These are phyloP conservation scores for Syngnathoides biaculeatus DNA, from an alignment of 2,113 vertebrate species.

Conservation along the genomic window DNA sequence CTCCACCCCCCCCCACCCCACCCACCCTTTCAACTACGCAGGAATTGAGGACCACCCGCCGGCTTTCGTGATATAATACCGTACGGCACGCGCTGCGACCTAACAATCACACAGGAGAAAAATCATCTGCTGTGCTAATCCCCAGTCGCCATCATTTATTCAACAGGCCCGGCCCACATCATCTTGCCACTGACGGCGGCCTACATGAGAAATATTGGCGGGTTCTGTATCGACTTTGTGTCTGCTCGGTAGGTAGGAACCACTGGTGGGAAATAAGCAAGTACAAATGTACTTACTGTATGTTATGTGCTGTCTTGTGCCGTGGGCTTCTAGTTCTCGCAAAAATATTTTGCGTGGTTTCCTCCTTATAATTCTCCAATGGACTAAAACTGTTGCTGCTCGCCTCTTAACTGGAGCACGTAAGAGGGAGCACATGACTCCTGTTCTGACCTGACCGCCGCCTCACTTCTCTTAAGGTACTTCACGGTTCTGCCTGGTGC, in stretches of 20 bases:
- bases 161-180: slow-evolving; percentile 53
- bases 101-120: slow-evolving; percentile 34
- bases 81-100: slow-evolving; percentile 17
- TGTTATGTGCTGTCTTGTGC: too few species aligned
- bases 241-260: neutral
- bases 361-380: too few species aligned
- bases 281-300: too few species aligned
- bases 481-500: too few species aligned
- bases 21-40: neutral
- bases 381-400: too few species aligned
- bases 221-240: slow-evolving; percentile 62
- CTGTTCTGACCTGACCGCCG: too few species aligned
- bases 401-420: too few species aligned
- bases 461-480: too few species aligned
- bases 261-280: neutral
- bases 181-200: slow-evolving; percentile 50
- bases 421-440: too few species aligned
- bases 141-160: slow-evolving; percentile 69
- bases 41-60: neutral
- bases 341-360: too few species aligned
- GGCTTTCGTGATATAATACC: slow-evolving; percentile 14
- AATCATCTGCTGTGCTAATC: slow-evolving; percentile 55
- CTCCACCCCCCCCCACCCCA: neutral
- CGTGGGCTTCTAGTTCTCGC: too few species aligned
- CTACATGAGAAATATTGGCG: slow-evolving; percentile 64